Base-by-base conservation (phyloP, 2,797 vertebrate genomes). In the Hippopotamyrus pictus region DNA sequence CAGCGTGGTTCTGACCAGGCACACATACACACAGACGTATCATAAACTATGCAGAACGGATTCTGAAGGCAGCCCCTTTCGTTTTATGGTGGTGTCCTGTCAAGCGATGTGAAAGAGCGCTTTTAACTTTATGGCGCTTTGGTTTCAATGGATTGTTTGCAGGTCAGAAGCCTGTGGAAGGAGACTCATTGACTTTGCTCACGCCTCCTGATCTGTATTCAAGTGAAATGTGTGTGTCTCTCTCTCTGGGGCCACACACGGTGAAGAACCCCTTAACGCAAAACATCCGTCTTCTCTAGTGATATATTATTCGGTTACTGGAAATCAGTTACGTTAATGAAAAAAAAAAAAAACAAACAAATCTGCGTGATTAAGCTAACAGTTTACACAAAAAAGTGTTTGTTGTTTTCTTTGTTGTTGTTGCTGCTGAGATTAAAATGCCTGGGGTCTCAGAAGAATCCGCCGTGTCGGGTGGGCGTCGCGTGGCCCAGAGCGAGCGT, bases 381-480 rank as follows among this genome's bases (percentile, higher is more conserved):
- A 46, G 62, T 86, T 83, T n/a, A 89, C 84, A 37, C n/a, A 51
- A 76, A 76, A 53, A 41, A 76, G 33, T 76, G 33, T 41, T 37
- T 41, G 69, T 76, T 19, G 33, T 37, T 41, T 19, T 79, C 73
- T 37, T 79, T 79, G 25, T 69, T 69, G 25, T 9, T 46, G 53
- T 17, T 5, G 37, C 44, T 37, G 19, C 48, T 44, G 33, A 41
- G 88, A 59, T 65, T 65, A 85, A 85, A 85, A 83, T 12, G 50
- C 50, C 7, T 19, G 37, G 37, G 92, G 91, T 91, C 91, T 90
- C 89, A 88, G 90, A 91, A 91, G 92, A 90, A 90, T 87, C 62
- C 33, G 44, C 37, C 9, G 1, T 11, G 5, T 44, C 11, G 89
- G 83, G 76, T 89, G 91, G 93, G 92, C 91, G 93, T 91, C 91